These are phyloP conservation scores for Amorpha juglandis DNA, from an alignment of 2,888 invertebrate genomes.

Conservation along the genomic window DNA sequence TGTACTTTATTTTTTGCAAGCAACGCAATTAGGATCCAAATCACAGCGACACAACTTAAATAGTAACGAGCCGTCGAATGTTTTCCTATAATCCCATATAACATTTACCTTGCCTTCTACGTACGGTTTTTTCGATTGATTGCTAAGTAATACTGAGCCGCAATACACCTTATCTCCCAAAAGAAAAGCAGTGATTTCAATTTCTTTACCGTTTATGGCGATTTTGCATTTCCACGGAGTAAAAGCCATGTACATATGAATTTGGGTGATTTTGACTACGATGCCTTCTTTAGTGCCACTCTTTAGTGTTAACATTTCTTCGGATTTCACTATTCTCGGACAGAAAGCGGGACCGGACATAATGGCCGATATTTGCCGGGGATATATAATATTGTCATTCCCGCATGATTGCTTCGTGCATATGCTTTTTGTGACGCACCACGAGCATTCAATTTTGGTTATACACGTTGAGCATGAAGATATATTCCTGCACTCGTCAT, in stretches of 20 bases:
- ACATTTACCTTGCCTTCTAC: constrained; percentile 58
- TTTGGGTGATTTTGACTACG: constrained; percentile 66
- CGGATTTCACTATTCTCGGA: constrained; percentile 58
- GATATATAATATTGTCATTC: constrained; percentile 70
- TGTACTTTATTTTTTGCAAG: constrained; percentile 46
- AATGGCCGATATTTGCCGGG: constrained; percentile 55
- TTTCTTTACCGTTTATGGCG: constrained; percentile 47
- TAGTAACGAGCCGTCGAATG: constrained; percentile 61
- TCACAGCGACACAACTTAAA: constrained; percentile 67
- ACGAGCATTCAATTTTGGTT: constrained; percentile 57
- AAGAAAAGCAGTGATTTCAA: constrained; percentile 53
- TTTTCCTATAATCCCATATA: constrained; percentile 65
- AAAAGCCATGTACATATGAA: constrained; percentile 72
- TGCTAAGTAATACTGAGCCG: constrained; percentile 56
- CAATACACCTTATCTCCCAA: constrained; percentile 63
- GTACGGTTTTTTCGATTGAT: constrained; percentile 52
- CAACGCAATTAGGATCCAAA: constrained; percentile 55
- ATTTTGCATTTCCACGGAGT: constrained; percentile 72
- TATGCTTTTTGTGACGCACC: constrained; percentile 71
- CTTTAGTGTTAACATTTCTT: constrained; percentile 51
- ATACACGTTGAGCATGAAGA: constrained; percentile 63
- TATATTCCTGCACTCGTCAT: constrained; percentile 46
- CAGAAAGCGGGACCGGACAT: constrained; percentile 69
- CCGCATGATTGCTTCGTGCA: constrained; percentile 69
- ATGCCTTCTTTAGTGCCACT: constrained; percentile 58